Conservation (phyloP, 2,113 vertebrate species). For the Acinonyx jubatus region DNA sequence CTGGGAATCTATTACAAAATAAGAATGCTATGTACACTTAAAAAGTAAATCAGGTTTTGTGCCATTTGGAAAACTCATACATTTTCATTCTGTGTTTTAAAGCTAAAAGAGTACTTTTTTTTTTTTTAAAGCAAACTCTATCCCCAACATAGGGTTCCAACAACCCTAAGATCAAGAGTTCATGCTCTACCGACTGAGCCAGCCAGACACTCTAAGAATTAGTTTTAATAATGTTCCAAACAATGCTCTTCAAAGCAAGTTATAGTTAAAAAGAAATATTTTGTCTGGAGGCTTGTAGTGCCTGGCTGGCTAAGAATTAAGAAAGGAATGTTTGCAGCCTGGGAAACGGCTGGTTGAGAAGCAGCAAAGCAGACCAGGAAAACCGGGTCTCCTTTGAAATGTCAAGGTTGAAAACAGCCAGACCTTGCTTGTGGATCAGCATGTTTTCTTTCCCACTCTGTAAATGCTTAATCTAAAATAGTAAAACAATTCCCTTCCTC, state of each 20-base stretch:
- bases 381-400: too few relatives aligned
- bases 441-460: too few relatives aligned
- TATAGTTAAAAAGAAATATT: slow-evolving; percentile 18
- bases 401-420: too few relatives aligned
- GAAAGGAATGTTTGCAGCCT: too few relatives aligned
- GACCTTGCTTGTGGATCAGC: too few relatives aligned
- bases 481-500: too few relatives aligned
- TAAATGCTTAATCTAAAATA: too few relatives aligned
- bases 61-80: background rate
- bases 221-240: slow-evolving; percentile 43
- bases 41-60: background rate
- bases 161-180: background rate
- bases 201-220: background rate
- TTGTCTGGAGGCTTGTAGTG: too few relatives aligned
- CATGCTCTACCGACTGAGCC: background rate
- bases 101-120: background rate
- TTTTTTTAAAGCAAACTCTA: background rate
- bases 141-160: background rate
- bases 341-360: too few relatives aligned
- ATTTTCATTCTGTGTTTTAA: slow-evolving; percentile 52
- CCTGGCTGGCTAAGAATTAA: too few relatives aligned
- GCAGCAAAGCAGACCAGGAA: too few relatives aligned
- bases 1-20: slow-evolving; percentile 46
- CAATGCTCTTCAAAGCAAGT: slow-evolving; percentile 18
- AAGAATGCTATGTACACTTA: background rate